Conservation (phyloP, 2,888 invertebrate species). For the Corbicula japonica region DNA sequence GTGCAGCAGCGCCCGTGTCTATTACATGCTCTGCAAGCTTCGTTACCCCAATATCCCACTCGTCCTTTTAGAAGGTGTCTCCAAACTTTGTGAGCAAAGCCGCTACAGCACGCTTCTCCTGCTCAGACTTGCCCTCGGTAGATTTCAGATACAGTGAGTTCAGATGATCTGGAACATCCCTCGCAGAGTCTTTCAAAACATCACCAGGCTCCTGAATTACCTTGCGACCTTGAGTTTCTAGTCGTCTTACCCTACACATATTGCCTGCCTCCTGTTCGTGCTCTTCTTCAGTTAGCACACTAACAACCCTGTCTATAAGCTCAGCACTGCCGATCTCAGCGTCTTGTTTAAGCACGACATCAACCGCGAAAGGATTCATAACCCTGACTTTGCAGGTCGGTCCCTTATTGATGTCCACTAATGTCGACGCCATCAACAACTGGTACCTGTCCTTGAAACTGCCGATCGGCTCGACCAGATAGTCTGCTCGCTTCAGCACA, state of each 20-base stretch:
- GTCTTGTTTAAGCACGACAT: conserved; percentile 15
- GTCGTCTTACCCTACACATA: background rate
- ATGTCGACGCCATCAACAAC: conserved; percentile 27
- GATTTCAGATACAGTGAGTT: background rate
- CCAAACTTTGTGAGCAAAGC: conserved; percentile 15
- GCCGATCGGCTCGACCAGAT: conserved; percentile 25
- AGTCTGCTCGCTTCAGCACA: background rate
- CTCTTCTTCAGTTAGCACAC: background rate
- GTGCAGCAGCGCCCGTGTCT: conserved; percentile 35
- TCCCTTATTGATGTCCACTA: conserved; percentile 32
- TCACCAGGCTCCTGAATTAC: background rate
- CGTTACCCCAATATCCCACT: conserved; percentile 38
- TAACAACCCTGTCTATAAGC: conserved; percentile 11
- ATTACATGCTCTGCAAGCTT: conserved; percentile 25
- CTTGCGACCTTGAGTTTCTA: background rate
- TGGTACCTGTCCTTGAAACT: conserved; percentile 21
- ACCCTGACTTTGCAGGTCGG: conserved; percentile 38
- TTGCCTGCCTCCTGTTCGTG: background rate
- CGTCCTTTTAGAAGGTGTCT: conserved; percentile 27
- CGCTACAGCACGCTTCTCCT: background rate
- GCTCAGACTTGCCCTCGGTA: background rate
- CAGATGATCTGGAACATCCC: conserved; percentile 13
- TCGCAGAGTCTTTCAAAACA: background rate
- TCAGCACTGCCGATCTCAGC: conserved; percentile 37
- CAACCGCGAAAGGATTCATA: conserved; percentile 30